Conservation (phyloP, 2,113 vertebrate genomes). For the Ctenodactylus gundi region DNA sequence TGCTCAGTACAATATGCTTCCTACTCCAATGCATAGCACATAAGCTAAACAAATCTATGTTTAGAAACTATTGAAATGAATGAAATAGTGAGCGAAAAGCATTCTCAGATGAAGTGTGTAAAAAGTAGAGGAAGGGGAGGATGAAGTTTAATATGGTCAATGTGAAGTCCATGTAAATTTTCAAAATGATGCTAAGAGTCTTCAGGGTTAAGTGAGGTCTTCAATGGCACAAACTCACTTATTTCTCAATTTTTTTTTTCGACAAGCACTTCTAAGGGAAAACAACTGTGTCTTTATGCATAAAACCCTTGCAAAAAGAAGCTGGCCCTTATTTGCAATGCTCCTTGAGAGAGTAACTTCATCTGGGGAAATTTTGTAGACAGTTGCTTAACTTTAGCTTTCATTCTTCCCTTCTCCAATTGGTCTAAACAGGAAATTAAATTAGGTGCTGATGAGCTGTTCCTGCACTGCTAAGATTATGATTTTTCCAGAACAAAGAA, state of each 20-base stretch:
- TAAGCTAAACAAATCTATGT: not conserved
- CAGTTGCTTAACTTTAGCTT: conserved; percentile 48
- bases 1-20: not conserved
- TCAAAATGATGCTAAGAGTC: not conserved
- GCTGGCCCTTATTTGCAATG: not conserved
- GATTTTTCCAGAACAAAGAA: conserved; percentile 55
- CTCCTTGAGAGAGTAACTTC: conserved; percentile 46
- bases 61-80: not conserved
- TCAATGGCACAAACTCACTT: not conserved
- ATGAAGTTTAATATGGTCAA: not conserved
- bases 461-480: conserved; percentile 66
- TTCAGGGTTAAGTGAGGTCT: not conserved
- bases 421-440: conserved; percentile 73
- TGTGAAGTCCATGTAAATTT: not conserved
- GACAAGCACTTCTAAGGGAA: not conserved
- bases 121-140: not conserved
- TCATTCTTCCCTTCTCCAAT: conserved; percentile 27
- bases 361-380: conserved; percentile 15
- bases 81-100: not conserved
- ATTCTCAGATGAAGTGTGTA: not conserved
- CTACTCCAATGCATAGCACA: not conserved
- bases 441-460: conserved; percentile 71
- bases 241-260: not conserved
- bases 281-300: conserved; percentile 14
- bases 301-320: not conserved